Base-by-base conservation (phyloP, 2,888 invertebrate species). In the Drosophila multiciliata region DNA sequence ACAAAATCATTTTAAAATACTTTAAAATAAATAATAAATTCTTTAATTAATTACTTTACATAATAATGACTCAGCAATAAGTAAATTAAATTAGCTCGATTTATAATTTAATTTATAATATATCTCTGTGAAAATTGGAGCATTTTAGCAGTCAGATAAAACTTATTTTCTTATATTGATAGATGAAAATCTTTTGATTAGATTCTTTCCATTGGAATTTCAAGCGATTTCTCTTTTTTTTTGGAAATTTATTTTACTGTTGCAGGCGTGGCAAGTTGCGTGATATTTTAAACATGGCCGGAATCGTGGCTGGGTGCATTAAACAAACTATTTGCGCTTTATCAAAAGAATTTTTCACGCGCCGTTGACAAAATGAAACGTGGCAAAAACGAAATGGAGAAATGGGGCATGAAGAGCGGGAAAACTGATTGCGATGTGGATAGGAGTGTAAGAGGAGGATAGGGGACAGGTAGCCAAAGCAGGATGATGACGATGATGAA, bases 301-400 rank as follows among this genome's bases (percentile, higher is more conserved):
- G 5, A 35, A 32, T 38, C 20, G 12, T 4, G n/a, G 58, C 49
- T 63, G 65, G 66, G 54, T 79, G 78, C 79, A 72, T 66, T 62
- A 70, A 82, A 85, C 77, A 86, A 85, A 85, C 86, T 84, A 85
- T 85, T 84, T 79, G 79, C 83, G 76, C 75, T 86, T 86, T 86
- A 83, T 85, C 84, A 85, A 85, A 76, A 75, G 81, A 75, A 77
- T 75, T 83, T 80, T 75, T 80, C 73, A 80, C 82, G 73, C 82
- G 65, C 64, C 75, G 78, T 65, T 81, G 80, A 78, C 78, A 81
- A 81, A 81, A 80, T 66, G 73, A 81, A 81, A 78, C 68, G 82
- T 81, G 81, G 81, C 70, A 70, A 54, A 75, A 75, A 68, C 50
- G 60, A 71, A 77, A 75, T 76, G 62, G 59, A 72, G 67, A 67